Evolutionary conservation across 1,140 invertebrate species (phyloP), one percentile per base, ranked within the genome.

Genomic region (Amphibalanus amphitrite): DNA sequence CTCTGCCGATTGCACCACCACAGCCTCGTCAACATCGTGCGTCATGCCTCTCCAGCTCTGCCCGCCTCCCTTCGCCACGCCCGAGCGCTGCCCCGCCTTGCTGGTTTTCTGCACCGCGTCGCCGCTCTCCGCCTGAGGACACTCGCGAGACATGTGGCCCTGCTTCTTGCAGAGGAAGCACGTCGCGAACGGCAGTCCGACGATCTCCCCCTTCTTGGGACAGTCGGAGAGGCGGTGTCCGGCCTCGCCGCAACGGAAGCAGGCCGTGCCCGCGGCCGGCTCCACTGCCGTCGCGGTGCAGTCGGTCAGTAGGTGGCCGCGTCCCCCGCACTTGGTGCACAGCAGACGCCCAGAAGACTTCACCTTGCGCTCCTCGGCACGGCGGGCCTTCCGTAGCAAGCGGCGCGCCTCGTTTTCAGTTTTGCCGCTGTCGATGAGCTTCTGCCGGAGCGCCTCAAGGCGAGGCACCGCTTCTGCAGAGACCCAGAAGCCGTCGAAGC

Each of bases 401-500:
- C 26, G 3, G 26, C 26, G 26, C 65, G 65, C n/a, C 26, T 67
- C 65, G 28, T 10, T 28, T 10, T 28, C 65, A 8, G 26, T 0
- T 26, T 28, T n/a, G 3, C 28, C 65, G 0, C 10, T 0, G 1
- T 1, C 65, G 1, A 20, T 23, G 10, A 67, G 28, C 28, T 28
- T 10, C 28, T 26, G 10, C 6, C 28, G 3, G 23, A 67, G 65
- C 28, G 20, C 23, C 26, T 28, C 26, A 1, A 67, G 65, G 10
- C n/a, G 8, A 6, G 65, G 10, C 17, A 28, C 65, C n/a, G 26
- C 17, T 26, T 26, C n/a, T 10, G 26, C 28, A 3, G 10, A 4
- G n/a, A 67, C 65, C 65, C 65, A 67, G 65, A 67, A 67, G 65
- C 65, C 65, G 65, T 67, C 65, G 65, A 67, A 67, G 10, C 28